phyloP scores from a whole-genome alignment of 64 coral and sea anemone genomes.

The Acropora yongei region DNA sequence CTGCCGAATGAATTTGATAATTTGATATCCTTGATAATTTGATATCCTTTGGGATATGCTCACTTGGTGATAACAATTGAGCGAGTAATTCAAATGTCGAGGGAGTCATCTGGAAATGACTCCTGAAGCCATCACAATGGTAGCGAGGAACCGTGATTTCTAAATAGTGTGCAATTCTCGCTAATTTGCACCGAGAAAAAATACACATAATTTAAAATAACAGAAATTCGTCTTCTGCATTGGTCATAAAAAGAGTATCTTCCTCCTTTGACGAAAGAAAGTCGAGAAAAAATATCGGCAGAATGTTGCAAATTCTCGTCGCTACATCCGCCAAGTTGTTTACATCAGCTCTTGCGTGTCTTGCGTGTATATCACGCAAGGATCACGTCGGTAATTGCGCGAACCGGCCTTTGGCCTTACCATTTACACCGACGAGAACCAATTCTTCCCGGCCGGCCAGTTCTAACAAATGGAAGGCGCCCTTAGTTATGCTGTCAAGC shows the following conservation, averaged over 20 bases:
- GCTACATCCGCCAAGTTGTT: no score
- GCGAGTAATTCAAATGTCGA: neutral
- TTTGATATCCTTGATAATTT: no score
- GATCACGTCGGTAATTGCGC: no score
- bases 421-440: no score
- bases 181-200: neutral
- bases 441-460: no score
- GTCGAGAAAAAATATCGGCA: no score
- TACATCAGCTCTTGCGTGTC: no score
- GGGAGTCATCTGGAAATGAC: neutral
- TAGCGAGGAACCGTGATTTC: neutral
- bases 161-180: conserved; percentile 8
- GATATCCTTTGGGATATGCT: neutral
- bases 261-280: no score
- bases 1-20: neutral
- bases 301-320: no score
- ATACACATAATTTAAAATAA: neutral
- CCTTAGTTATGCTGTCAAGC: conserved; percentile 7
- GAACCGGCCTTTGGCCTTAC: no score
- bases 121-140: neutral
- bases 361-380: no score
- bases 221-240: neutral
- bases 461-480: no score
- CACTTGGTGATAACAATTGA: neutral
- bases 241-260: neutral